Evolutionary conservation across 2,888 invertebrate species (phyloP), one percentile per base, ranked within the genome.

Genomic region (Melinaea menophilus): DNA sequence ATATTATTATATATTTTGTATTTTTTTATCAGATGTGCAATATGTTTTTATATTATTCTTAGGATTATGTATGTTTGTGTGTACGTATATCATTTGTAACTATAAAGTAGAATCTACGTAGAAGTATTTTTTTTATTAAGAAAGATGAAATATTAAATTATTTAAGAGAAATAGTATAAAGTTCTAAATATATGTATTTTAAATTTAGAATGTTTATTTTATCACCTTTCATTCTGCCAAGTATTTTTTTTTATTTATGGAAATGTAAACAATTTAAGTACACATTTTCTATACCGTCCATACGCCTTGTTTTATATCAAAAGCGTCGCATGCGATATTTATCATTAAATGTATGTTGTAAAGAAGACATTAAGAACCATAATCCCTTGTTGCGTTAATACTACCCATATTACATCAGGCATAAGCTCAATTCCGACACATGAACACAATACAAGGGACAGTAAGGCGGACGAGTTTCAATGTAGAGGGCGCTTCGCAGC

Each of bases 381-480:
- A 51, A 51, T 51, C 51, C 51, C 51, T 51, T 51, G 51, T 51
- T 41, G 31, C 31, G 51, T 51, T 31, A 51, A 51, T 51, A 9
- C 5, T 9, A 51, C 51, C 31, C 22, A 31, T 7, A 51, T 51
- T 11, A 5, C 9, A 41, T 41, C 51, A 31, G 51, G 51, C 51
- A 31, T 51, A 51, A 51, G 51, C 51, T 51, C 51, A 51, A 51
- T 51, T 7, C 31, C 51, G 7, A 22, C 22, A 31, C 22, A 51
- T 51, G 51, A 51, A 51, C 51, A 55, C 9, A 55, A 54, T 47
- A 59, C 47, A 58, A 35, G n/a, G 58, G 56, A 68, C 41, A 73
- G 70, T 66, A 66, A 68, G 82, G 82, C 81, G 83, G 85, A 79
- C 75, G 77, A 51, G 51, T 31, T 31, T 51, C 51, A 51, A 31